phyloP scores from a whole-genome alignment of 92 coral and sea anemone genomes.

The Blastomussa wellsi region DNA sequence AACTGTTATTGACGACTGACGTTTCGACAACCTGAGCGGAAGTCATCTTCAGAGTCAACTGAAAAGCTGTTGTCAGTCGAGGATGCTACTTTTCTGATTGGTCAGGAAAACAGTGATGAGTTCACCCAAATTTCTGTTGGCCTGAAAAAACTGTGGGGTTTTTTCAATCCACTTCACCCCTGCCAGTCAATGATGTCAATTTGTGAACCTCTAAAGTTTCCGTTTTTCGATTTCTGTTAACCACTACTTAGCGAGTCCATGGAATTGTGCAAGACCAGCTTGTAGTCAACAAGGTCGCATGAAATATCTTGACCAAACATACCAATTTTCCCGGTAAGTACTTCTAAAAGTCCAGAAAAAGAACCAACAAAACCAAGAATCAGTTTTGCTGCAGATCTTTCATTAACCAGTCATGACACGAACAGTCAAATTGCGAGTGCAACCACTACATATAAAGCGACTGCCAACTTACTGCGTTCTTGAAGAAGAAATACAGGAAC shows the following conservation, averaged over 20 bases:
- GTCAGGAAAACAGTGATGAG: too few relatives aligned
- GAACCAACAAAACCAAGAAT: neutral
- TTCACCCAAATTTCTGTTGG: too few relatives aligned
- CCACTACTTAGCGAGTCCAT: neutral
- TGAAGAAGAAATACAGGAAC: constrained; percentile 96
- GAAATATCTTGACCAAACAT: neutral
- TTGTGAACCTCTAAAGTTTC: too few relatives aligned
- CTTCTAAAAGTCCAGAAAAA: neutral
- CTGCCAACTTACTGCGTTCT: constrained; percentile 81
- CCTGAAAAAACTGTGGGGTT: too few relatives aligned
- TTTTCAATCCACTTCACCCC: too few relatives aligned
- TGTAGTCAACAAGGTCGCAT: neutral
- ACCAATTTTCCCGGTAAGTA: neutral
- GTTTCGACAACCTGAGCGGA: too few relatives aligned
- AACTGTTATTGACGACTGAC: too few relatives aligned
- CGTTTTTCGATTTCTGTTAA: too few relatives aligned
- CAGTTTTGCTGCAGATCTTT: neutral
- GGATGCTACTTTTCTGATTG: too few relatives aligned
- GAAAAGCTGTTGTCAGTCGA: too few relatives aligned
- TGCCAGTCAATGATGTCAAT: too few relatives aligned
- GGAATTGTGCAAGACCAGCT: neutral
- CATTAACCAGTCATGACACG: neutral
- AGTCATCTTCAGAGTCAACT: too few relatives aligned
- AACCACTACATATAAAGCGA: neutral
- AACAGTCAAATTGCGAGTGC: neutral